Base-by-base conservation (phyloP, 1,140 invertebrate genomes). In the Pteromalus puparum region DNA sequence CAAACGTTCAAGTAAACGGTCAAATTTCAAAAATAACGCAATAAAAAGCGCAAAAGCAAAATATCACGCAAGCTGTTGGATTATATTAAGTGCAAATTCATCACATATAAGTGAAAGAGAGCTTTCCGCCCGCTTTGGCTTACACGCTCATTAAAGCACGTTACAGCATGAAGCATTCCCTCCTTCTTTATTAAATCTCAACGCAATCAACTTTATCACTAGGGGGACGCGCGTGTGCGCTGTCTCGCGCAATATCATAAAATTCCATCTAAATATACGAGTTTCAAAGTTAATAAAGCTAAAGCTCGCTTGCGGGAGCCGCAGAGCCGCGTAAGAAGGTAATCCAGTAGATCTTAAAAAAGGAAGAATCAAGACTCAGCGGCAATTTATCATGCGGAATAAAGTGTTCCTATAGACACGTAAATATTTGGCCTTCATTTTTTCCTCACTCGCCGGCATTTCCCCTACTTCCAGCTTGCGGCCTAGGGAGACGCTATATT, bases 261-360 rank as follows among this genome's bases (percentile, higher is more conserved):
- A 48, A 75, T 24, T 61, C 46, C 26, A 42, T 80, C 7, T 2
- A 30, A 78, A 80, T 42, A 70, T 38, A 67, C 26, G 28, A 80
- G 34, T 70, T 80, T 80, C 34, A 80, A 80, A 82, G 70, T 61
- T 82, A 74, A 82, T 82, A 82, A 82, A 82, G 46, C 28, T 28
- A 12, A 7, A 42, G 38, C 38, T 42, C 18, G 53, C 53, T 61
- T n/a, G 18, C 6, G 5, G 2, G 21, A 7, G 21, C 2, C 18
- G 10, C 21, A 61, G 53, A 38, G 28, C 1, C 21, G 7, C 26
- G 26, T 42, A 61, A 26, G 48, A 65, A 65, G 26, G 24, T 74
- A 74, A 74, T 74, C 80, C 80, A 42, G 61, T 74, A 82, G 70
- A 82, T 82, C 53, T 65, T 70, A 76, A 82, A 82, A 82, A 82